Percentiles rank a stretch among this genome's conserved stretches.
Evolutionary conservation across 1,140 invertebrate genomes (phyloP).

Genomic region (Eriocheir sinensis): DNA sequence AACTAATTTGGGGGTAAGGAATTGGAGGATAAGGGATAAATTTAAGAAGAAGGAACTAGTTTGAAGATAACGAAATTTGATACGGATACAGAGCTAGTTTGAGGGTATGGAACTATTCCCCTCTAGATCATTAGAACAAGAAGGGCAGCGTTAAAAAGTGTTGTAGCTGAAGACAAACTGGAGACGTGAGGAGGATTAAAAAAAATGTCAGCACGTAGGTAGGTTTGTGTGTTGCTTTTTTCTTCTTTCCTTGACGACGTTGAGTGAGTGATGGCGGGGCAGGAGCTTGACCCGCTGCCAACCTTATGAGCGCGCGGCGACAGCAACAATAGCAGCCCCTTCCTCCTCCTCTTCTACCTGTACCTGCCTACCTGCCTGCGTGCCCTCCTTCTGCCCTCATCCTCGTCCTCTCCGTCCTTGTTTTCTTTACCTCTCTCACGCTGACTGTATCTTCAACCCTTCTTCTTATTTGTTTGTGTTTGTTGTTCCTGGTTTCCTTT

Average conservation of each 20-base stretch:
- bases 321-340: neutral
- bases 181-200: neutral
- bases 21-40: too few species aligned
- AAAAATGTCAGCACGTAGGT: neutral
- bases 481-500: too few species aligned
- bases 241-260: neutral
- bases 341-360: neutral
- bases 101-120: too few species aligned
- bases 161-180: neutral
- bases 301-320: neutral
- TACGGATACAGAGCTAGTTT: too few species aligned
- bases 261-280: neutral
- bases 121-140: neutral
- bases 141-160: neutral
- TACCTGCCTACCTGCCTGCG: neutral
- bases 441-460: too few species aligned
- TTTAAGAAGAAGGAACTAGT: too few species aligned
- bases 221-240: neutral
- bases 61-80: too few species aligned
- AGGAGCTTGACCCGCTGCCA: slow-evolving; percentile 30
- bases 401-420: too few species aligned
- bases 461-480: too few species aligned
- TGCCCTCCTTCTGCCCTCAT: neutral
- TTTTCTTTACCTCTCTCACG: too few species aligned
- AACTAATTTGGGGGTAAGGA: too few species aligned